Base-by-base conservation (phyloP, 2,113 vertebrate genomes). In the Neolamprologus sp. region DNA sequence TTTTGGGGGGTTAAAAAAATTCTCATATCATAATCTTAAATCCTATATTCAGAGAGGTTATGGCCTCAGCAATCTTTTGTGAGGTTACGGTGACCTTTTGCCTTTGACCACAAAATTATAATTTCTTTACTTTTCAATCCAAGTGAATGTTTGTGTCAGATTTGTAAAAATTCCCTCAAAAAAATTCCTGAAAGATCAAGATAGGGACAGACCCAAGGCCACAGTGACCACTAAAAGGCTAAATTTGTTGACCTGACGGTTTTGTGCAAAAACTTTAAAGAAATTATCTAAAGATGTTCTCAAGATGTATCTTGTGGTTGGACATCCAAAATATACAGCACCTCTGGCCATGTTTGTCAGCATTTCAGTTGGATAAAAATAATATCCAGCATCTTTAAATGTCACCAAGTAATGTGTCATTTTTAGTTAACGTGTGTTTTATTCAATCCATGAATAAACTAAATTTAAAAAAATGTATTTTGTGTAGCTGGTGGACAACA, bases 391-490 rank as follows among this genome's bases (percentile, higher is more conserved):
- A 21, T 0, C 6, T 65, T n/a, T 37, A 65, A 65, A 65, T 65
- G 30, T 35, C 2, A 65, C 60, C 17, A 65, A 65, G 17, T 68
- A 68, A 68, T 40, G 1, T 68, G 35, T 68, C 6, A 40, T 68
- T 40, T 14, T 40, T 40, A 14, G 35, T 40, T 40, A 6, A 23
- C 2, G 1, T 68, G 35, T 68, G 2, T 68, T 68, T 40, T 21
- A 23, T 40, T 68, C 3, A 68, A 23, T 40, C 63, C n/a, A 13
- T 14, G 3, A 68, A 68, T 40, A 40, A 68, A 68, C 19, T 4
- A 14, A 71, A 71, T 40, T 3, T 0, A 0, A 23, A 40, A 60
- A 68, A 40, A n/a, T 0, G 63, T 23, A 0, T 40, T 42, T 71
- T 71, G 35, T 4, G 12, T 23, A 71, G 63, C 35, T 71, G 63